Base-by-base conservation (phyloP, 2,888 invertebrate species). In the Prenolepis imparis region DNA sequence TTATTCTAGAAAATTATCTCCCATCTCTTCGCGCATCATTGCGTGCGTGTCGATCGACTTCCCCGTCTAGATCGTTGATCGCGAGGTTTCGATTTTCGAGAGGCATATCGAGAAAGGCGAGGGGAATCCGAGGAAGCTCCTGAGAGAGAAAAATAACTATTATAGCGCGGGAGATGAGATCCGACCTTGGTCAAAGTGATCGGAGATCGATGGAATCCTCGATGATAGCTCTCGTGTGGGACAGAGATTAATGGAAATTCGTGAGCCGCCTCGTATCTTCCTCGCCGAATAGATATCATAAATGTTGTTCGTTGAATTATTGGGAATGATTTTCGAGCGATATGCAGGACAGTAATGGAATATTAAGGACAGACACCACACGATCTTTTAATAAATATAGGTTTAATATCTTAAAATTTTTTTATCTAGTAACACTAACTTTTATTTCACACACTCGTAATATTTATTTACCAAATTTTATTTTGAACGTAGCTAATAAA, bases 1-100 rank as follows among this genome's bases (percentile, higher is more conserved):
- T 67, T 67, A 67, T 5, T 66, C 88, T 89, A 86, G 90, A 88
- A 89, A 91, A 89, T 85, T 88, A 89, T 90, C 87, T 89, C 57
- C 82, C 87, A 83, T 87, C 86, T 84, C 70, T 48, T 18, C 36
- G 59, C 61, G 61, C 81, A 59, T 74, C 61, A 74, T 72, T 48
- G 39, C 73, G 39, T 39, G 55, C 28, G 15, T 41, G 55, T 9
- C 48, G 61, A 77, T 66, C 36, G 24, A 59, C 74, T 68, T 80
- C 39, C 77, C 32, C 57, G 36, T 63, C 64, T 64, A 55, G 55
- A 70, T 15, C 55, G 52, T 48, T 32, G 52, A 52, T 74, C 64
- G 64, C 74, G 18, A n/a, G 36, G 11, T 48, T 48, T 44, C 73
- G 74, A 81, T 63, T 73, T 81, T 73, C 48, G 24, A 61, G 73